Evolutionary conservation across 2,113 vertebrate species (phyloP), one percentile per base, ranked within the genome.

Genomic region (Rhynchomys soricoides): DNA sequence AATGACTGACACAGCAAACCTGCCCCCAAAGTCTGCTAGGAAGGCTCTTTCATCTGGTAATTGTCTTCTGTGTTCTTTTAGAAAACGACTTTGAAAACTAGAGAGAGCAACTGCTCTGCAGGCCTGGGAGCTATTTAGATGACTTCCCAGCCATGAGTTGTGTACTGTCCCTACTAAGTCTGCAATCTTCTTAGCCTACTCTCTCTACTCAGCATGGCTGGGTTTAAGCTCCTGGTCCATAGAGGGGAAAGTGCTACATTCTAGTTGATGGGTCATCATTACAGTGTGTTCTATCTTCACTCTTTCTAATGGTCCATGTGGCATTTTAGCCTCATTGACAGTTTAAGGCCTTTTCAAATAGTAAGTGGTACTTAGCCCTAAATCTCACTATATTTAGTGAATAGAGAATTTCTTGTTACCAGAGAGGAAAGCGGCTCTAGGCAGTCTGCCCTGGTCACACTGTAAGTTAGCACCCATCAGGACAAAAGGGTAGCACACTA

Each of bases 121-220:
- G 31, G 26, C 81, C 17, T 78, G 22, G n/a, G 82, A 78, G 74
- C 2, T 40, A 19, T 74, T 59, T 59, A 50, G 57, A 21, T 22
- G 31, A 1, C 57, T n/a, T 2, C 37, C 43, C 50, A 26, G 50
- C 57, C 43, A 12, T 0, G 5, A 40, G 31, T 62, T 16, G 8
- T 37, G 15, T n/a, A 29, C 26, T 89, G 8, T 57, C 68, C 50
- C 48, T 62, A 73, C 57, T 21, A 12, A 17, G 55, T 17, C 2
- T 0, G 1, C 55, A 50, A 16, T 22, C 37, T 2, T 86, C 55
- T 22, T 1, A 10, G 22, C 7, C 29, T 37, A 13, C 10, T 57
- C 1, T 16, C 34, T 48, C 45, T 1, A 17, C 75, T 45, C 0
- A 0, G 21, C 34, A 0, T 12, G 10, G 2, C 34, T 40, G 31